Evolutionary conservation across 2,888 invertebrate genomes (phyloP), one percentile per base, ranked within the genome.

Genomic region (Spisula subtruncata): DNA sequence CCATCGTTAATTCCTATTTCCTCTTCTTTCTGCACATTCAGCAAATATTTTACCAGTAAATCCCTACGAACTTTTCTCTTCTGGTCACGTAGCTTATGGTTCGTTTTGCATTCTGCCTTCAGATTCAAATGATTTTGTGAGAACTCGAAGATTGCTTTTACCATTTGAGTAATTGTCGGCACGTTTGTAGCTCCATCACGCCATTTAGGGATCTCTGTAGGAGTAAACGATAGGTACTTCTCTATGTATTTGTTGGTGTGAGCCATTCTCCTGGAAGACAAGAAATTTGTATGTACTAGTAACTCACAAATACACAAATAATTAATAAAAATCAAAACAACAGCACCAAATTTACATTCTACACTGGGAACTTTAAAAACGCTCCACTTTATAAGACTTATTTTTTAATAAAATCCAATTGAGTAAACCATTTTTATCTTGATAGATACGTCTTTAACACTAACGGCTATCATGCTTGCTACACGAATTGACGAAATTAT

Each of bases 141-240:
- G n/a, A 75, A 87, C 0, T 1, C 41, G 4, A 48, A 46, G 51
- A 87, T 87, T 12, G 82, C 87, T 0, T 46, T 48, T 25, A 87
- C 25, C 87, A 87, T 87, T 32, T 87, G 25, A 18, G 82, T 75
- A 29, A 87, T 75, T 5, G 48, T n/a, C 16, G 87, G 87, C 71
- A 82, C 54, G 1, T 2, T 51, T 0, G 18, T 16, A 12, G 60
- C 16, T 10, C 32, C 35, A 41, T 16, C 35, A n/a, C 87, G 29
- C 87, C 87, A 87, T 87, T 18, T 29, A 6, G 87, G 87, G 10
- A 10, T 48, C 20, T 87, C 82, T 32, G 87, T 87, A 14, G 82
- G 87, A 35, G 82, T 71, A 71, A 87, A 87, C 6, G 60, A 32
- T 0, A 66, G 48, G 16, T 71, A 87, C 12, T 32, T 20, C 48